Base-by-base conservation (phyloP, 2,888 invertebrate species). In the Elegia similella region DNA sequence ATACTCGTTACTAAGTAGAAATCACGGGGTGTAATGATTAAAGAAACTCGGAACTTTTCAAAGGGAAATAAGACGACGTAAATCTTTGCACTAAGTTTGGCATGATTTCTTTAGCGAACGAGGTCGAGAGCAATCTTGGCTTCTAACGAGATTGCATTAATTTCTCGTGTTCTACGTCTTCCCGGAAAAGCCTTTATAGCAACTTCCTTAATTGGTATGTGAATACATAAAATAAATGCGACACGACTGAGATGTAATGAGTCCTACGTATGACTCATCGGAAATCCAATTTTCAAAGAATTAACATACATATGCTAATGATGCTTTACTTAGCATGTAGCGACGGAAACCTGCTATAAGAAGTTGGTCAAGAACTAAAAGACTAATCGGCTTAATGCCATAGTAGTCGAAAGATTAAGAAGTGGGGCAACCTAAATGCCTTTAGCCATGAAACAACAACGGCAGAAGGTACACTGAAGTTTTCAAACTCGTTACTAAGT, bases 271-370 rank as follows among this genome's bases (percentile, higher is more conserved):
- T 46, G 46, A 46, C 46, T 46, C 46, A 46, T 23, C 17, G 46
- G 46, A 46, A 46, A 46, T 46, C 8, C 46, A 46, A 23, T 46
- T 46, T 23, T 46, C 23, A 23, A 46, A 46, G 46, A 23, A 46
- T 46, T 46, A 6, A 46, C 46, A 46, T 17, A 23, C 12, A 46
- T 46, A 23, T 29, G 46, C 17, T 29, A 46, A 46, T 46, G 12
- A 10, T n/a, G 23, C 17, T 44, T 3, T 23, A 23, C 23, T 23
- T 3, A 23, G 23, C 23, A 23, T 23, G 23, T 17, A 48, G 13
- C 13, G 46, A 15, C 32, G 32, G 10, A 13, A 7, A 32, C 13
- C 48, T 2, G 38, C 34, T 15, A 43, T 43, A 10, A 12, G 38
- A 38, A n/a, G n/a, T 38, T 38, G 38, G 38, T 38, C 38, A 38